Percentiles rank a stretch among this genome's conserved stretches.
Conservation (phyloP, 2,113 vertebrate genomes). For the Alces alces region DNA sequence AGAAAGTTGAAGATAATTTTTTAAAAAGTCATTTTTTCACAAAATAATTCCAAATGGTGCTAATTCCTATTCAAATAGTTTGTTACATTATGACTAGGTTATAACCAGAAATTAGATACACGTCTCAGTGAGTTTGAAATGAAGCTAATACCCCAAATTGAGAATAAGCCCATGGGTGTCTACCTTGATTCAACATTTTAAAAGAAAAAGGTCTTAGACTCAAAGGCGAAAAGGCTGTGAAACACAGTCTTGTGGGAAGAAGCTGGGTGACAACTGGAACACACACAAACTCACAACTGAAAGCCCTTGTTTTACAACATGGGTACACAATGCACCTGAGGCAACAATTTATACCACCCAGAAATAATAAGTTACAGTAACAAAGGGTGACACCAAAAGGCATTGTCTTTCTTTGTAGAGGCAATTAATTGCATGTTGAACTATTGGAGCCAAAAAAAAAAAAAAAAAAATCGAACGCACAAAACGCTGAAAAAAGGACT, state of each 20-base stretch:
- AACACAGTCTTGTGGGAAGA: neutral
- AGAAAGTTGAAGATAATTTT: slow-evolving; percentile 52
- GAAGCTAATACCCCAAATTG: slow-evolving; percentile 13
- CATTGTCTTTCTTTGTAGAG: slow-evolving; percentile 51
- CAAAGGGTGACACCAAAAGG: slow-evolving; percentile 55
- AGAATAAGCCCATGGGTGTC: slow-evolving; percentile 29
- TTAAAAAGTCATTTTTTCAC: neutral
- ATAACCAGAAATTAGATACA: slow-evolving; percentile 58
- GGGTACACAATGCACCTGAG: slow-evolving; percentile 43
- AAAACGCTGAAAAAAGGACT: slow-evolving; percentile 33
- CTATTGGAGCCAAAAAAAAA: neutral
- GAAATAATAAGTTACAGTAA: neutral
- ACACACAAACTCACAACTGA: slow-evolving; percentile 54
- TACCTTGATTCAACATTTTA: slow-evolving; percentile 17
- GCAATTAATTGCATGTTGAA: slow-evolving; percentile 55
- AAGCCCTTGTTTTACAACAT: slow-evolving; percentile 64
- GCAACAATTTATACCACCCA: slow-evolving; percentile 58
- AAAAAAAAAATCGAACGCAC: neutral
- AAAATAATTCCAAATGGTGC: slow-evolving; percentile 38
- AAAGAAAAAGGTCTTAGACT: slow-evolving; percentile 37
- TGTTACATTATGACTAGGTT: slow-evolving; percentile 54
- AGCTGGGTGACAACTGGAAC: slow-evolving; percentile 62
- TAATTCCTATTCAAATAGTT: slow-evolving; percentile 46
- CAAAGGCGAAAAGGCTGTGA: neutral
- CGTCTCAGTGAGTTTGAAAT: slow-evolving; percentile 30